Evolutionary conservation across 1,140 invertebrate genomes (phyloP), one percentile per base, ranked within the genome.

Genomic region (Hypothenemus hampei): DNA sequence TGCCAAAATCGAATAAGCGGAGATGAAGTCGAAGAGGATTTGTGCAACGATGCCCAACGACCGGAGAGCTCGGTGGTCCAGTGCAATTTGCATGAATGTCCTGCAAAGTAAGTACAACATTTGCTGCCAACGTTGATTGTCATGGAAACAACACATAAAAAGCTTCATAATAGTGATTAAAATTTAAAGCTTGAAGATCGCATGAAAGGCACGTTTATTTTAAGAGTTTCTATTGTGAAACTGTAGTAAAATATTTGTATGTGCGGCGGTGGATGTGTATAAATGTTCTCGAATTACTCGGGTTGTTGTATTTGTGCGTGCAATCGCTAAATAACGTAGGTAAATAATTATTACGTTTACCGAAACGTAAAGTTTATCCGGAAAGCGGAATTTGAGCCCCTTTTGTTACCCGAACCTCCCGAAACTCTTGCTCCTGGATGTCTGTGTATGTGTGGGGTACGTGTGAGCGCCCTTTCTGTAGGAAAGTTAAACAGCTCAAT

Each of bases 31-130:
- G 85, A 88, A 37, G 83, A 87, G 65, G 74, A 82, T 58, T 79
- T 91, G 4, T 94, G 91, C 73, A 86, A 90, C 68, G 77, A 79
- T 11, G 80, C 82, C 37, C 80, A 79, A 65, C 84, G 82, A 66
- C 91, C 89, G 1, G 81, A 85, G 54, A 80, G 84, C 22, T 78
- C 83, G 44, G 80, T 89, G 33, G 80, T 88, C 36, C 78, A 83
- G 56, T 94, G 91, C 72, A 93, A 92, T 73, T 84, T 78, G 24
- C 87, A 92, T 65, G 84, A 83, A 11, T 94, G 91, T 74, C 85
- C 88, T 8, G 85, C 88, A 57, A 89, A 86, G 91, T 95, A 77
- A 85, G 86, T 76, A 41, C 7, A 29, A 29, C 24, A 29, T 29
- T 11, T n/a, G n/a, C n/a, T n/a, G n/a, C n/a, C n/a, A n/a, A n/a